These are phyloP conservation scores for Gymnocheta viridis DNA, from an alignment of 2,888 invertebrate genomes.

Conservation along the genomic window DNA sequence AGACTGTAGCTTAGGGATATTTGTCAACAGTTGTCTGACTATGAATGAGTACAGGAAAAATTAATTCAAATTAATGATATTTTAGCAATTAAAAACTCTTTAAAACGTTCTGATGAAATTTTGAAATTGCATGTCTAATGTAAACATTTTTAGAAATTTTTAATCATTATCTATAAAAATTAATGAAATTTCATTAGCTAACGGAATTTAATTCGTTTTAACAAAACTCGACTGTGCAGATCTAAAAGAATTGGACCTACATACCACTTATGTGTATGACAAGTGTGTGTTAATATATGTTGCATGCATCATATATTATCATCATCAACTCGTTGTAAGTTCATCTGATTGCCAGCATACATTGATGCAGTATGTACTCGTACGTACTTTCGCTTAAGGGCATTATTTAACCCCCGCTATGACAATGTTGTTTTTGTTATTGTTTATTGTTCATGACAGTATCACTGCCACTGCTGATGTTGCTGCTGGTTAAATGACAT, in stretches of 20 bases:
- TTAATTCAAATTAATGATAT: background rate
- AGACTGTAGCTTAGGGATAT: constrained; percentile 48
- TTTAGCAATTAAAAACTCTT: background rate
- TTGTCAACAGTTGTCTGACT: constrained; percentile 47
- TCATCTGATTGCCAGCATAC: constrained; percentile 62
- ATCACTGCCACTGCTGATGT: constrained; percentile 71
- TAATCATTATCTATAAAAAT: background rate
- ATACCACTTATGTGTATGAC: background rate
- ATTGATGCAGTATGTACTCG: constrained; percentile 13
- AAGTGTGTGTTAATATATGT: constrained; percentile 16
- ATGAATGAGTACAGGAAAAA: constrained; percentile 3
- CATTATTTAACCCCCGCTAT: constrained; percentile 70
- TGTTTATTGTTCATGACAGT: constrained; percentile 40
- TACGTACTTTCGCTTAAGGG: constrained; percentile 57
- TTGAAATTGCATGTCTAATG: background rate
- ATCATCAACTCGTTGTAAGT: constrained; percentile 17
- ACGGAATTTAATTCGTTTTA: background rate
- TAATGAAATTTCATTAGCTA: background rate
- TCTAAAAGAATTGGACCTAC: background rate
- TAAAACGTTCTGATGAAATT: background rate
- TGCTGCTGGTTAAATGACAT: constrained; percentile 74
- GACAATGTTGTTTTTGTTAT: constrained; percentile 68
- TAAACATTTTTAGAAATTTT: too few species aligned
- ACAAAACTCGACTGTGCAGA: background rate
- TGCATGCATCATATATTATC: constrained; percentile 14